Evolutionary conservation across 2,888 invertebrate genomes (phyloP).

Genomic region (Eupelmus urozonus): DNA sequence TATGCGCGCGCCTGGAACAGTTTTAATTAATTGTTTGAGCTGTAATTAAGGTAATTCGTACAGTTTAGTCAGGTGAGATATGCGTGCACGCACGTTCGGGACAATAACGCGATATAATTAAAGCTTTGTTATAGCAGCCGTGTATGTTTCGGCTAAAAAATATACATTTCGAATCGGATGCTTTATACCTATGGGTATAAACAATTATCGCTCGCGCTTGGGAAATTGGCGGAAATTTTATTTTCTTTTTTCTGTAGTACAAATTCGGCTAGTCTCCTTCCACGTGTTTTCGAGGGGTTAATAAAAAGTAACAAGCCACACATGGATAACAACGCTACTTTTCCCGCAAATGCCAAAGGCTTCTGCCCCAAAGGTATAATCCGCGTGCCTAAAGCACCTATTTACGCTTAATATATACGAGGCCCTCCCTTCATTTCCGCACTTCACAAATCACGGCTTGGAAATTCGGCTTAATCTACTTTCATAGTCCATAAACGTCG

Average conservation of each 20-base stretch:
- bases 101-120: constrained; percentile 46
- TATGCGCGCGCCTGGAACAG: not conserved
- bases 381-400: not conserved
- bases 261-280: too few relatives aligned
- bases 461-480: constrained; percentile 50
- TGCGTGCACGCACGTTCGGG: too few relatives aligned
- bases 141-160: not conserved
- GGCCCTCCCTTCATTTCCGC: constrained; percentile 40
- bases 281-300: too few relatives aligned
- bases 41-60: constrained; percentile 41
- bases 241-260: too few relatives aligned
- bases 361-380: constrained; percentile 11
- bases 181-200: not conserved
- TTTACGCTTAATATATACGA: not conserved
- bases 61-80: constrained; percentile 20
- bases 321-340: too few relatives aligned
- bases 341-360: not conserved
- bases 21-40: constrained; percentile 42
- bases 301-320: too few relatives aligned
- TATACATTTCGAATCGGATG: constrained; percentile 22
- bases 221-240: too few relatives aligned
- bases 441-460: constrained; percentile 49
- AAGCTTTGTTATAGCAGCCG: constrained; percentile 23
- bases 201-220: not conserved
- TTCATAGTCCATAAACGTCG: constrained; percentile 55